Base-by-base conservation (phyloP, 2,888 invertebrate species). In the Drosophila robusta region DNA sequence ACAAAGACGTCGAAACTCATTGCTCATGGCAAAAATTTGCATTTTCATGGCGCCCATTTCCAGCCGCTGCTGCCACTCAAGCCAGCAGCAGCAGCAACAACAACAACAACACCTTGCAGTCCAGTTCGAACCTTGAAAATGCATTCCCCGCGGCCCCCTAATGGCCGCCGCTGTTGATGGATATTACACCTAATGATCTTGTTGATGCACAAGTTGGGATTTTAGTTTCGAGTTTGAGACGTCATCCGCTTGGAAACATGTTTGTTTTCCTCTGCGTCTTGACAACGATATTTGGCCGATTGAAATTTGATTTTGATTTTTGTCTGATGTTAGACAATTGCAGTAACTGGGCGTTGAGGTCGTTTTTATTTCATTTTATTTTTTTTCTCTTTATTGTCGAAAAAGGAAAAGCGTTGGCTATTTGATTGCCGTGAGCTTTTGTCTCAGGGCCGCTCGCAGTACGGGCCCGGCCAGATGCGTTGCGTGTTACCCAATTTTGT, bases 11-110 rank as follows among this genome's bases (percentile, higher is more conserved):
- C 58, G 41, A 56, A 52, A 67, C 62, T 66, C 54, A 65, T 65
- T 80, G 78, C 80, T 72, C 54, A 63, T 77, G 66, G 82, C 63
- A 54, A 66, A 78, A 79, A 79, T 86, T 83, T 86, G 82, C 82
- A 83, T 86, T 83, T 85, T 83, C 82, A 83, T 83, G 76, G 57
- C 69, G 71, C 24, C 61, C 54, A 57, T 72, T 72, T 70, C 42
- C 24, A 57, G 14, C 47, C 5, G 22, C n/a, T 6, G 14, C 47
- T 36, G n/a, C n/a, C 5, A 6, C 36, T 6, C n/a, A 36, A 51
- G 0, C 45, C 51, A 55, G 24, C 49, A 46, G 39, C 49, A 51
- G 38, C 22, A 44, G 60, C 61, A 39, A 39, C 63, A 32, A 22
- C 56, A 55, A 38, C 49, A 46, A 44, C 39, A 56, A 52, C 54